Conservation (phyloP, 1,140 invertebrate species). For the Megathymus violae region DNA sequence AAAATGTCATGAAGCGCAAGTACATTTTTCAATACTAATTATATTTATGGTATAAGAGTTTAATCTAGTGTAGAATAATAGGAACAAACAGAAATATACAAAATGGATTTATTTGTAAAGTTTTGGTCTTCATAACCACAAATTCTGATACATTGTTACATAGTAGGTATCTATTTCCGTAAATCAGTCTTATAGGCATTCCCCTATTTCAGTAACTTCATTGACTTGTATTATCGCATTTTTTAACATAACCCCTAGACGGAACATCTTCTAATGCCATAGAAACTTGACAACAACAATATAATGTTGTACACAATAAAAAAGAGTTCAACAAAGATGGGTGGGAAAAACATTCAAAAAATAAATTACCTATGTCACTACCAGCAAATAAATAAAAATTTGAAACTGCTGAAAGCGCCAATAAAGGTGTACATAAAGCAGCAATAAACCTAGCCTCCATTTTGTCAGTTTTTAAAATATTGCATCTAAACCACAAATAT, state of each 20-base stretch:
- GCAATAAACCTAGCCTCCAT: constrained; percentile 86
- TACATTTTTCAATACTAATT: too few species aligned
- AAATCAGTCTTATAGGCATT: constrained; percentile 23
- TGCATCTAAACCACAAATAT: constrained; percentile 73
- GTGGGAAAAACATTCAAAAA: constrained; percentile 67
- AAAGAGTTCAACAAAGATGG: constrained; percentile 59
- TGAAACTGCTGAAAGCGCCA: constrained; percentile 91
- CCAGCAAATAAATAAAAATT: constrained; percentile 95
- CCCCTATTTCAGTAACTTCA: too few species aligned
- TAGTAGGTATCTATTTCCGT: not conserved
- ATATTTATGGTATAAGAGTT: too few species aligned
- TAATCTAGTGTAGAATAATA: too few species aligned
- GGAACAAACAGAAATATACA: not conserved
- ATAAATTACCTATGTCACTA: constrained; percentile 87
- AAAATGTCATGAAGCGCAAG: too few species aligned
- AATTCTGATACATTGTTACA: not conserved
- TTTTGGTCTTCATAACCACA: not conserved
- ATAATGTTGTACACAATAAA: constrained; percentile 59
- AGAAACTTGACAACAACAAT: constrained; percentile 74
- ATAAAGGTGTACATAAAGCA: constrained; percentile 87
- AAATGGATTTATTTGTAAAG: not conserved
- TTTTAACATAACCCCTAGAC: constrained; percentile 52
- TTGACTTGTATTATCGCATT: constrained; percentile 21
- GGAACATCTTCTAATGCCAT: constrained; percentile 68
- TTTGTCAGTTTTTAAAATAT: constrained; percentile 60